Evolutionary conservation across 2,888 invertebrate species (phyloP).

Genomic region (Xestia c-nigrum): DNA sequence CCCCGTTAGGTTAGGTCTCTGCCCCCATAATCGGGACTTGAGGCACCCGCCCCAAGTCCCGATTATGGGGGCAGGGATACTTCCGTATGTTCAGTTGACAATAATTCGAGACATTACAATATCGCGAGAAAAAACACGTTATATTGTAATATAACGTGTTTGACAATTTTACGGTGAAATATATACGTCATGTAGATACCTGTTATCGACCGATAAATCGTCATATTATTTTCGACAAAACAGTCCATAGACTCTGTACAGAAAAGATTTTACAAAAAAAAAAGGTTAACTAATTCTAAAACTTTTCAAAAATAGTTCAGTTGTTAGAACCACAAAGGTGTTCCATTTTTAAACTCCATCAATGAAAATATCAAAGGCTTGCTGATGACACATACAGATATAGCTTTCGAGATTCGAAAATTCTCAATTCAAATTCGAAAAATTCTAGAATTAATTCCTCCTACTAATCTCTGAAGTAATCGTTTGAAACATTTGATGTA

Average conservation of each 20-base stretch:
- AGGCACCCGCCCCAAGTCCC: no score
- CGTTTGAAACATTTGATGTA: constrained; percentile 70
- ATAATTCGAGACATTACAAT: no score
- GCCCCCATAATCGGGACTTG: no score
- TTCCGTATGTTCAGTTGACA: no score
- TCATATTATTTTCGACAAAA: neutral
- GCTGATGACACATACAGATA: constrained; percentile 30
- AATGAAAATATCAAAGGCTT: constrained; percentile 34
- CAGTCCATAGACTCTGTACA: neutral
- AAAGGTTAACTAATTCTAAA: neutral
- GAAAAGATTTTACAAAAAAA: neutral
- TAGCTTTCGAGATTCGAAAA: neutral
- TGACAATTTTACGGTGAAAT: no score
- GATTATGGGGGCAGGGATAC: no score
- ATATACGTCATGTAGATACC: neutral
- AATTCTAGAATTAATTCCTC: constrained; percentile 34
- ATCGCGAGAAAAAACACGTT: no score
- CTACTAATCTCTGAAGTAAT: constrained; percentile 69
- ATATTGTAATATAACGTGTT: no score
- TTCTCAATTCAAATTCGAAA: constrained; percentile 8
- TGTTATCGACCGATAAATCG: neutral
- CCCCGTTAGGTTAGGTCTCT: no score
- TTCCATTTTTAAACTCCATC: constrained; percentile 1
- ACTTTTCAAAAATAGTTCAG: neutral
- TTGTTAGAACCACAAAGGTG: constrained; percentile 14